Evolutionary conservation across 2,888 invertebrate genomes (phyloP).

Genomic region (Elegia similella): DNA sequence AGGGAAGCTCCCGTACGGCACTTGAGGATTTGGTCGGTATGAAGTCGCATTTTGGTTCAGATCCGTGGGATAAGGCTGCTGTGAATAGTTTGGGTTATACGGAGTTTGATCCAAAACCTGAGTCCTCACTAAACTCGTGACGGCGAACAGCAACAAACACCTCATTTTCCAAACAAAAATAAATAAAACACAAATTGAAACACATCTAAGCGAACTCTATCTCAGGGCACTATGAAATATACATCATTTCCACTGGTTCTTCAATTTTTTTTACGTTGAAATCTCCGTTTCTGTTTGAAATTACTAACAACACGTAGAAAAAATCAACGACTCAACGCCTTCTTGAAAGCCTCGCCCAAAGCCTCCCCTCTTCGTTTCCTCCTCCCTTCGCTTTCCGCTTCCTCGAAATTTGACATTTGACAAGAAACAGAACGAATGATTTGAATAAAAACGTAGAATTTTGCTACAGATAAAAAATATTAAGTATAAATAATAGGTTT

Average conservation of each 20-base stretch:
- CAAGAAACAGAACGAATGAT: too few species aligned
- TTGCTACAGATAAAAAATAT: not conserved
- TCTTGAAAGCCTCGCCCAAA: not conserved
- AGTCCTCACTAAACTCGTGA: slow-evolving; percentile 52
- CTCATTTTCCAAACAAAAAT: slow-evolving; percentile 53
- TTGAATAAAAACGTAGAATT: not conserved
- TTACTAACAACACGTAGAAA: not conserved
- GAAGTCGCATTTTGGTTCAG: slow-evolving; percentile 51
- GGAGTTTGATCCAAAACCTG: slow-evolving; percentile 55
- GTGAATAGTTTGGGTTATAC: slow-evolving; percentile 60
- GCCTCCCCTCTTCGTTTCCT: not conserved
- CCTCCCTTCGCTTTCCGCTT: too few species aligned
- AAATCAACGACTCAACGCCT: not conserved
- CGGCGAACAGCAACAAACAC: slow-evolving; percentile 51
- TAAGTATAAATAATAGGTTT: too few species aligned
- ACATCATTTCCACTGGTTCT: not conserved
- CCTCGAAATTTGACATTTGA: too few species aligned
- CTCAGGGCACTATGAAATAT: not conserved
- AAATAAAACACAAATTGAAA: slow-evolving; percentile 17
- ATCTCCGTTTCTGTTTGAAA: not conserved
- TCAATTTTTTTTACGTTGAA: not conserved
- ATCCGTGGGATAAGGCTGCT: slow-evolving; percentile 47
- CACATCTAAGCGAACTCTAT: not conserved
- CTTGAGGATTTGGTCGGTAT: slow-evolving; percentile 59
- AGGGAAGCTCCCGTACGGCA: slow-evolving; percentile 69